Percentiles rank a stretch among this genome's conserved stretches.
phyloP scores from a whole-genome alignment of 2,113 vertebrate genomes.

The Carassius auratus region DNA sequence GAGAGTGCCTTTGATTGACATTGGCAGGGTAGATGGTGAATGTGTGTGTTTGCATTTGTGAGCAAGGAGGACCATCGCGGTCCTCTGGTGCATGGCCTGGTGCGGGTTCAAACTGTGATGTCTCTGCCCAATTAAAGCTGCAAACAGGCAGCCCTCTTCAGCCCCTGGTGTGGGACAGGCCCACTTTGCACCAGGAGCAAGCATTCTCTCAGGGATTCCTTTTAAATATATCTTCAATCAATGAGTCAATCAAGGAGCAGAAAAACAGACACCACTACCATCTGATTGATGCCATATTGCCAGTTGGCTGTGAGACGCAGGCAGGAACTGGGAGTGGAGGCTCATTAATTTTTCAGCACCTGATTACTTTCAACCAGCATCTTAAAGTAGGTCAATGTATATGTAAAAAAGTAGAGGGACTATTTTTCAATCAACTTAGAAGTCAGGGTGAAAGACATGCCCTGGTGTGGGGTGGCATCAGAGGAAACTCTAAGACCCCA shows the following conservation, averaged over 20 bases:
- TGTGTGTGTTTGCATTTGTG: constrained; percentile 58
- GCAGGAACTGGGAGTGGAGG: constrained; percentile 78
- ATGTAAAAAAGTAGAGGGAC: constrained; percentile 76
- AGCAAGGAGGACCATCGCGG: constrained; percentile 65
- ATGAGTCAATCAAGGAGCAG: constrained; percentile 83
- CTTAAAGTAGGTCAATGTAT: constrained; percentile 84
- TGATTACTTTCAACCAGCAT: constrained; percentile 81
- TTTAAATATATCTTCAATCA: constrained; percentile 88
- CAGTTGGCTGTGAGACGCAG: constrained; percentile 80
- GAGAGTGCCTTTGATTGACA: constrained; percentile 70
- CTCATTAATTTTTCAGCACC: constrained; percentile 82
- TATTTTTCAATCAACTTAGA: constrained; percentile 63
- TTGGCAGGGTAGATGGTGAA: constrained; percentile 58
- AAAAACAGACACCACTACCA: constrained; percentile 71
- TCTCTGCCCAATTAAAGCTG: constrained; percentile 81
- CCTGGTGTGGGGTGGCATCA: constrained; percentile 70
- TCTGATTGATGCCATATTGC: constrained; percentile 79
- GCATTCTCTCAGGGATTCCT: constrained; percentile 80
- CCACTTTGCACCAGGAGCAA: constrained; percentile 77
- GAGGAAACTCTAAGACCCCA: constrained; percentile 55
- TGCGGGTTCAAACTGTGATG: constrained; percentile 75
- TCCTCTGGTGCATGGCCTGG: constrained; percentile 72
- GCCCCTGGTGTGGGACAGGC: constrained; percentile 75
- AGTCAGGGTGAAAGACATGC: constrained; percentile 54
- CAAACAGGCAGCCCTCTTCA: constrained; percentile 69